These are phyloP conservation scores for Drosophila melanogaster DNA, from an alignment of 1,140 invertebrate genomes.

Conservation along the genomic window DNA sequence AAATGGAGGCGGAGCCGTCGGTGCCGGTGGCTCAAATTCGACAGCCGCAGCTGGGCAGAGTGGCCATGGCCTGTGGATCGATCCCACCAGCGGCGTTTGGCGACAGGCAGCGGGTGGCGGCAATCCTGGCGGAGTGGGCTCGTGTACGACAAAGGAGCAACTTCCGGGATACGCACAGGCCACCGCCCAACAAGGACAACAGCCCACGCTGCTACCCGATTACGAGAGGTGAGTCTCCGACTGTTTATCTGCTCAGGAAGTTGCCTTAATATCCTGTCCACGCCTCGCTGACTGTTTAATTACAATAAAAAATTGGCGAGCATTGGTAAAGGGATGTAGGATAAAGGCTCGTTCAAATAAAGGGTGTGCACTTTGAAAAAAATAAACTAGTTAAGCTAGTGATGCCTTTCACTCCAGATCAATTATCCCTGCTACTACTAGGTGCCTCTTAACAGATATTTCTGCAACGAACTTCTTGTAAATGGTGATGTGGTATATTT, in stretches of 20 bases:
- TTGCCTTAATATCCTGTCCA: conserved; percentile 78
- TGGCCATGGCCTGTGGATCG: conserved; percentile 83
- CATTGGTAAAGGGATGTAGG: conserved; percentile 12
- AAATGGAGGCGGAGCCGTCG: conserved; percentile 64
- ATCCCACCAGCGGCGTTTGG: conserved; percentile 83
- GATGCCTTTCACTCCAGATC: too few relatives aligned
- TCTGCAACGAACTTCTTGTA: not conserved
- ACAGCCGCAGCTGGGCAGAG: conserved; percentile 50
- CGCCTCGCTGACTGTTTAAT: conserved; percentile 75
- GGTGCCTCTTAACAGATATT: not conserved
- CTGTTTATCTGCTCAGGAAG: conserved; percentile 74
- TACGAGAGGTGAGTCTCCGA: conserved; percentile 80
- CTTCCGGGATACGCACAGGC: conserved; percentile 84
- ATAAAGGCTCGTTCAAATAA: not conserved
- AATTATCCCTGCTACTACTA: too few relatives aligned
- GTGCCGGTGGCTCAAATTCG: conserved; percentile 49
- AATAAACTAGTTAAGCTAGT: not conserved
- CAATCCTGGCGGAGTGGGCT: conserved; percentile 10
- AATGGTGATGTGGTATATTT: not conserved
- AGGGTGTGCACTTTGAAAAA: not conserved
- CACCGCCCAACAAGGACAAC: conserved; percentile 66
- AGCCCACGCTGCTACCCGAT: conserved; percentile 75
- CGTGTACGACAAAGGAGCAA: conserved; percentile 80
- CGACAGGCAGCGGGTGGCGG: conserved; percentile 51
- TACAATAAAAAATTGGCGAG: conserved; percentile 68